Percentiles rank a stretch among this genome's conserved stretches.
These are phyloP conservation scores for Pristionchus japonicus DNA, from an alignment of 2,888 invertebrate species.

Conservation along the genomic window DNA sequence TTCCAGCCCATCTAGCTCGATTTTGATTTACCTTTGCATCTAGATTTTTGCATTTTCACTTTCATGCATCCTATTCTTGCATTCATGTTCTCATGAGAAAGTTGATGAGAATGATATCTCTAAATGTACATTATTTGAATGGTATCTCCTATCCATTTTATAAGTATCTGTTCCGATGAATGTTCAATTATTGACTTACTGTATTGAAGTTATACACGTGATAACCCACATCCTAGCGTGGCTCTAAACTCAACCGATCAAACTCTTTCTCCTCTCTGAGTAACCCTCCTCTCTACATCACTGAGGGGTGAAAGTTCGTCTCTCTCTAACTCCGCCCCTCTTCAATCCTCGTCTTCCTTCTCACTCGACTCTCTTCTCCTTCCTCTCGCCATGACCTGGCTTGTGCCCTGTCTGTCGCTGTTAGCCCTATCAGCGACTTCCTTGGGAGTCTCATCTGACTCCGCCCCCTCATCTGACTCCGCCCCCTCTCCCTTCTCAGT, in stretches of 20 bases:
- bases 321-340: background rate
- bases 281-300: background rate
- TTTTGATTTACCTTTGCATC: no score
- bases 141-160: no score
- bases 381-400: background rate
- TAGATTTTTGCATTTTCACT: no score
- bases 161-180: no score
- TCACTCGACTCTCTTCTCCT: slow-evolving; percentile 13
- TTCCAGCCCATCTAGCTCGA: no score
- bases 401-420: background rate
- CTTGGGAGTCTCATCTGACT: background rate
- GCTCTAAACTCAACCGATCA: background rate
- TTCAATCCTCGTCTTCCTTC: slow-evolving; percentile 28
- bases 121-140: no score
- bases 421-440: background rate
- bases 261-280: background rate
- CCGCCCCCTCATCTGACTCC: background rate
- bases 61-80: no score
- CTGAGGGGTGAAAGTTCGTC: background rate
- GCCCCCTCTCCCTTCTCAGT: slow-evolving; percentile 13
- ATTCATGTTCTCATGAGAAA: no score
- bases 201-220: no score
- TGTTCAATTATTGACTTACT: no score
- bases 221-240: no score
- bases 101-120: no score